Base-by-base conservation (phyloP, 2,888 invertebrate species). In the Cinara cedri region DNA sequence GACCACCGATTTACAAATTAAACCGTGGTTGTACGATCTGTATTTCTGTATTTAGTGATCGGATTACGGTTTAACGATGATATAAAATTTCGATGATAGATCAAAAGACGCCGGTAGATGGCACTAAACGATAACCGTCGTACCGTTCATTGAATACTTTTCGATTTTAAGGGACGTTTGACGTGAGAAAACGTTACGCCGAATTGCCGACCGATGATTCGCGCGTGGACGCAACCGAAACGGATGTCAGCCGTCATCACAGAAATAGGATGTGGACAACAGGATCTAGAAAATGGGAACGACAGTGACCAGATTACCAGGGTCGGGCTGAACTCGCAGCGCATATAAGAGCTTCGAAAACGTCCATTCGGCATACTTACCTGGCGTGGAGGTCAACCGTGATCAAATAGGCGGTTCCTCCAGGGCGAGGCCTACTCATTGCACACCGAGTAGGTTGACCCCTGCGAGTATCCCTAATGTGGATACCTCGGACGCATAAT, bases 351-450 rank as follows among this genome's bases (percentile, higher is more conserved):
- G 46, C 19, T 10, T 13, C 13, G 16, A 6, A 54, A 42, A 16
- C 16, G 0, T 2, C 2, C 0, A 19, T n/a, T 60, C 0, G 70
- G 68, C 82, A 84, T 84, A 84, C 84, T 84, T 84, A 84, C 84
- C 88, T 88, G 88, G 88, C 87, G 87, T 87, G 87, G 87, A 87
- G 88, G 86, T 87, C 87, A 81, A 89, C 89, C 89, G 87, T 90
- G 90, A 91, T 91, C 90, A 90, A 83, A 83, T 89, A 90, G 90
- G 90, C 88, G 89, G 90, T 89, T 89, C 88, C 89, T 88, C 90
- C 90, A 89, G 89, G 89, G 87, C 85, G 90, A 91, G 90, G 89
- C 90, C 88, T 86, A 87, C 86, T 88, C 91, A 90, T 91, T 91
- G 91, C 91, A 91, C 78, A 42, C n/a, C 0, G 78, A 70, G 78